phyloP scores from a whole-genome alignment of 1,140 invertebrate species.

The Drosophila seguyi region DNA sequence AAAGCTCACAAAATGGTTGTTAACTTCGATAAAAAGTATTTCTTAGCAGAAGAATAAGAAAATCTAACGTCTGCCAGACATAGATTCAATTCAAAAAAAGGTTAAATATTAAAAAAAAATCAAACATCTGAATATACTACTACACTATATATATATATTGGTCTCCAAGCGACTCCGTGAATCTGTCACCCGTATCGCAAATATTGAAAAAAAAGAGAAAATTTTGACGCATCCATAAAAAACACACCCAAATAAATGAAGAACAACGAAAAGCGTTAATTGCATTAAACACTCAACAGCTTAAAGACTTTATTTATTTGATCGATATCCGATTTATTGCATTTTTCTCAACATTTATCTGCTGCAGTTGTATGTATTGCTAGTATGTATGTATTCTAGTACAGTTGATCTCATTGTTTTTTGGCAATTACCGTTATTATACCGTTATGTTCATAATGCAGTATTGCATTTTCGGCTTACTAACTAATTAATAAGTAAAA shows the following conservation, averaged over 20 bases:
- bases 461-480: constrained; percentile 58
- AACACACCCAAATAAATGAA: constrained; percentile 1
- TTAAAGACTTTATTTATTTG: constrained; percentile 82
- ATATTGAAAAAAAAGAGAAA: neutral
- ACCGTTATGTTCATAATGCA: constrained; percentile 41
- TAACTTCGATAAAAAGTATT: neutral
- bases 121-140: too few relatives aligned
- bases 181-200: neutral
- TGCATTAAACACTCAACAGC: constrained; percentile 81
- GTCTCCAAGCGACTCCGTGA: too few relatives aligned
- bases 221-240: neutral
- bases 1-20: neutral
- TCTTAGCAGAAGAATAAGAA: neutral
- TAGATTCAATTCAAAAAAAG: neutral
- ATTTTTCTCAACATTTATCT: constrained; percentile 68
- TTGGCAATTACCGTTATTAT: constrained; percentile 35
- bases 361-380: constrained; percentile 50
- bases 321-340: constrained; percentile 81
- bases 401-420: constrained; percentile 46
- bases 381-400: constrained; percentile 43
- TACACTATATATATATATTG: neutral
- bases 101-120: neutral
- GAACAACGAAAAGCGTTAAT: constrained; percentile 38
- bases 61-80: neutral
- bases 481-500: constrained; percentile 78